These are phyloP conservation scores for Noctuana brunneofusca DNA, from an alignment of 2,888 invertebrate species.

Conservation along the genomic window DNA sequence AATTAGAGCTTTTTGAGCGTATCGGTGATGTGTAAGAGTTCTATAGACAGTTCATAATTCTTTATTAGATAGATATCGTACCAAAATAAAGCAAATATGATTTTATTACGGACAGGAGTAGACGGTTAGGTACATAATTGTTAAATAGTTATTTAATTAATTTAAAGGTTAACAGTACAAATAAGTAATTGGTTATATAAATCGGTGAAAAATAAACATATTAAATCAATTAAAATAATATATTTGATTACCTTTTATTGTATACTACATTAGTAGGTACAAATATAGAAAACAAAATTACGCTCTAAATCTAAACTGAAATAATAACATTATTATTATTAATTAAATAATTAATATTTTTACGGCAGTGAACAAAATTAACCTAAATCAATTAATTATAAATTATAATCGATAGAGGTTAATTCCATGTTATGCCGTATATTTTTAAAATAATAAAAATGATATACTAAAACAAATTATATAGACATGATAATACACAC, in stretches of 20 bases:
- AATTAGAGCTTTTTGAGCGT: slow-evolving; percentile 9
- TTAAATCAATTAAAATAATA: neutral
- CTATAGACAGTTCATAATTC: neutral
- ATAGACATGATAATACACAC: too few relatives aligned
- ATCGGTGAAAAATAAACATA: neutral
- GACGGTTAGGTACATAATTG: too few relatives aligned
- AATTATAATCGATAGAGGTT: slow-evolving; percentile 20
- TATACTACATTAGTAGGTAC: neutral
- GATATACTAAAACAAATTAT: neutral
- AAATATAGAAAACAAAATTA: slow-evolving; percentile 13
- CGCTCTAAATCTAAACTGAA: neutral
- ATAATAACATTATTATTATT: neutral
- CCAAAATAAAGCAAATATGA: neutral
- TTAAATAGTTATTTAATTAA: too few relatives aligned
- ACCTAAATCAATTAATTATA: slow-evolving; percentile 17
- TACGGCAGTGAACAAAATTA: slow-evolving; percentile 23
- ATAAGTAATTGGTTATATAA: too few relatives aligned
- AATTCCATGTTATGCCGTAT: slow-evolving; percentile 23
- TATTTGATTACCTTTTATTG: neutral
- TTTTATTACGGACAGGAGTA: neutral
- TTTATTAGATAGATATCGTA: neutral
- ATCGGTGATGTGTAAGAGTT: neutral
- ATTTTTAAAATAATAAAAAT: neutral
- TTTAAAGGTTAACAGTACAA: too few relatives aligned
- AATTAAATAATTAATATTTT: too few relatives aligned